These are phyloP conservation scores for Protonemura montana DNA, from an alignment of 2,888 invertebrate species.

Conservation along the genomic window DNA sequence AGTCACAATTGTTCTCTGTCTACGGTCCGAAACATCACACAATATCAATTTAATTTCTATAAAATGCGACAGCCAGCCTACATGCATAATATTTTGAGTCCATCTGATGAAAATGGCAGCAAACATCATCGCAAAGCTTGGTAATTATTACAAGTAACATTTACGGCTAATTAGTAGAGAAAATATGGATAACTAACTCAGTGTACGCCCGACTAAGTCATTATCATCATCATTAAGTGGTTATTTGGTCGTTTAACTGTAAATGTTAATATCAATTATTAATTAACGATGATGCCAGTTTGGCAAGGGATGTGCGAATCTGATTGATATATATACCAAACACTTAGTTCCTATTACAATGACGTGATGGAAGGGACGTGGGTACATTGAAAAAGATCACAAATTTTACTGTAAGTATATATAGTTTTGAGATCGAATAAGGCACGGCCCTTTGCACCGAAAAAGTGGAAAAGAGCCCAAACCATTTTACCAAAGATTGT, in stretches of 20 bases:
- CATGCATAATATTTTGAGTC: background rate
- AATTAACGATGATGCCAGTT: background rate
- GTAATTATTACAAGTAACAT: background rate
- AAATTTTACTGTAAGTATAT: background rate
- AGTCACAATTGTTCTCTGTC: background rate
- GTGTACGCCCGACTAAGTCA: background rate
- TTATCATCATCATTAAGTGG: background rate
- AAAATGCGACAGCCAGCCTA: background rate
- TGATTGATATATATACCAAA: background rate
- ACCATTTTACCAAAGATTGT: background rate
- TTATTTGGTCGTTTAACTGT: background rate
- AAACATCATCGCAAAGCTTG: background rate
- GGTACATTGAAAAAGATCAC: slow-evolving; percentile 8
- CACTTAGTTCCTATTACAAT: background rate
- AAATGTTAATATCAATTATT: slow-evolving; percentile 2
- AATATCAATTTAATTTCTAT: background rate
- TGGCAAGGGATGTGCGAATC: background rate
- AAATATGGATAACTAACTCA: slow-evolving; percentile 4
- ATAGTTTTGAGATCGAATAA: background rate
- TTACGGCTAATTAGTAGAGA: slow-evolving; percentile 7
- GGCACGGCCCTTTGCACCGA: background rate
- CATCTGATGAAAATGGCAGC: background rate
- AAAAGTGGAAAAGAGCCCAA: background rate
- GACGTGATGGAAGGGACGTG: background rate
- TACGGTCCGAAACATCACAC: background rate